phyloP scores from a whole-genome alignment of 2,797 vertebrate species.

The Sparus aurata region DNA sequence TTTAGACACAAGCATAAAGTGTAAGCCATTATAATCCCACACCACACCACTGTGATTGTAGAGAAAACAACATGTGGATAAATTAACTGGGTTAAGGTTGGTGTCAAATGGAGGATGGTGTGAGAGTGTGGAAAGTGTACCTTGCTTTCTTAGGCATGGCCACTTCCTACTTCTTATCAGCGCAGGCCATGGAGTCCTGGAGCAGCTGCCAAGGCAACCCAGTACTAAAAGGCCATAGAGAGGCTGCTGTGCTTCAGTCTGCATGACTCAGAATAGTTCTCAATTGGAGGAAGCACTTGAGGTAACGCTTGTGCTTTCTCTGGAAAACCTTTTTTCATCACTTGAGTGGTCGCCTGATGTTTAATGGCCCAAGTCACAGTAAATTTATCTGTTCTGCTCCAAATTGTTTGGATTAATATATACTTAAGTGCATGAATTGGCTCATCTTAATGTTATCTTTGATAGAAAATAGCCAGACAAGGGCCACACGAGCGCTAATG shows the following conservation, averaged over 20 bases:
- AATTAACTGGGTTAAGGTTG: neutral
- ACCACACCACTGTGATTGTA: constrained; percentile 29
- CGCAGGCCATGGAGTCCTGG: constrained; percentile 60
- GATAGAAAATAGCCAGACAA: constrained; percentile 33
- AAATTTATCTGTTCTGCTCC: constrained; percentile 26
- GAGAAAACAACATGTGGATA: constrained; percentile 12
- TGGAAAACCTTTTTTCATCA: constrained; percentile 57
- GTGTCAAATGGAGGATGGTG: constrained; percentile 10
- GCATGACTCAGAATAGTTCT: constrained; percentile 69
- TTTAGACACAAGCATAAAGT: constrained; percentile 34
- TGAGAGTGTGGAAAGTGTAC: constrained; percentile 54
- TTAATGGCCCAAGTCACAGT: constrained; percentile 34
- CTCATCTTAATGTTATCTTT: constrained; percentile 46
- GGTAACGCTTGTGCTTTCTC: constrained; percentile 58
- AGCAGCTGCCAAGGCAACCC: constrained; percentile 79
- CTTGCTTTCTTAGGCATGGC: constrained; percentile 57
- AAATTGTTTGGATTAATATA: constrained; percentile 52
- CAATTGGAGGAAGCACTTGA: constrained; percentile 77
- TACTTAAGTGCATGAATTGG: constrained; percentile 36
- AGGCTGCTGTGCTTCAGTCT: constrained; percentile 56
- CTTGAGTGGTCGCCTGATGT: constrained; percentile 31
- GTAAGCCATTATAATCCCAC: constrained; percentile 59
- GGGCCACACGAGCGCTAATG: constrained; percentile 40
- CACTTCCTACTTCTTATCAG: constrained; percentile 81
- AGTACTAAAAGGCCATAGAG: constrained; percentile 59